Base-by-base conservation (phyloP, 2,797 vertebrate species). In the Allenopithecus nigroviridis region DNA sequence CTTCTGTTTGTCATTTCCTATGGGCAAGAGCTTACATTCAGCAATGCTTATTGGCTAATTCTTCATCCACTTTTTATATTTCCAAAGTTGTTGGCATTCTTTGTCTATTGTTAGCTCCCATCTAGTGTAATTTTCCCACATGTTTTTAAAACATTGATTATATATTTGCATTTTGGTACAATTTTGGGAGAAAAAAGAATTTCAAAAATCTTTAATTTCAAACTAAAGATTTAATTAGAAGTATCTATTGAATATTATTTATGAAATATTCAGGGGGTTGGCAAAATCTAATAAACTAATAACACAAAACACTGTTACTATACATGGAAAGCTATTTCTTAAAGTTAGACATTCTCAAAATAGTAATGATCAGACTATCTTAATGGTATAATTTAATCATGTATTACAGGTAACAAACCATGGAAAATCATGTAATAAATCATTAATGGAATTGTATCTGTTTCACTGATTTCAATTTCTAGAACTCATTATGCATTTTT, bases 361-460 rank as follows among this genome's bases (percentile, higher is more conserved):
- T 86, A 94, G 13, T 85, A 43, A 92, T 95, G 76, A 33, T 84
- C 48, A 79, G 30, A 76, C 39, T 53, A 21, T 76, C 48, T 55
- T 95, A 97, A 93, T 94, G 61, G 13, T 90, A 8, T 90, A 76
- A 95, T 95, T 97, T 96, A 96, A 95, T 96, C 50, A 95, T 93
- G 76, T 87, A 89, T 72, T 93, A 74, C 33, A 96, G 80, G 81
- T 96, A 96, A 92, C 36, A 97, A 97, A 86, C 85, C 78, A 83
- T 94, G 43, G n/a, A 84, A 78, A 93, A 96, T 93, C 68, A 92
- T 68, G 53, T 78, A 80, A 93, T 92, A 96, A 96, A 92, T 95
- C 75, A 96, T 93, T 98, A 98, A 96, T 92, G 14, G 30, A 28
- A 74, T 95, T 93, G 93, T 96, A 74, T 93, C 90, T 98, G 39